These are phyloP conservation scores for Pogonus chalceus DNA, from an alignment of 1,140 invertebrate genomes.

Conservation along the genomic window DNA sequence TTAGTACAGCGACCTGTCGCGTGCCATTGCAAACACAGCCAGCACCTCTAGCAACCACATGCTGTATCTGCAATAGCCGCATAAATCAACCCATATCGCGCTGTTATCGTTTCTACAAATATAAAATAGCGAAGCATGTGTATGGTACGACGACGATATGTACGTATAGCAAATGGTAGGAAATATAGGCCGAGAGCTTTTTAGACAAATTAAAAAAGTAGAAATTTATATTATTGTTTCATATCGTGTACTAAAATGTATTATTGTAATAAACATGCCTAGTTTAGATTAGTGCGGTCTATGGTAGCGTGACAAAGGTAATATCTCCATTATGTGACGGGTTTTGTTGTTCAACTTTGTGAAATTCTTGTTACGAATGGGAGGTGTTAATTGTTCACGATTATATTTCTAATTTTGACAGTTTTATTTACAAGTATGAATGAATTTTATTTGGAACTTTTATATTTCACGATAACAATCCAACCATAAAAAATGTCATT, in stretches of 20 bases:
- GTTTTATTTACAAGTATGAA: not conserved
- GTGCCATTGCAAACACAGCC: not conserved
- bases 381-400: not conserved
- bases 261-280: slow-evolving; percentile 5
- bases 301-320: not conserved
- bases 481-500: no score
- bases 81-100: slow-evolving; percentile 3
- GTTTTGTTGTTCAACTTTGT: not conserved
- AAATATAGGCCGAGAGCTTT: not conserved
- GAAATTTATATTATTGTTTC: slow-evolving; percentile 5
- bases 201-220: not conserved
- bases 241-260: slow-evolving; percentile 5
- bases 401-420: not conserved
- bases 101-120: not conserved
- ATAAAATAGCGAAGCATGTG: slow-evolving; percentile 1
- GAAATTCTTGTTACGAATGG: not conserved
- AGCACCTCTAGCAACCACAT: not conserved
- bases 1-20: not conserved
- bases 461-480: no score
- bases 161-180: no score
- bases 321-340: slow-evolving; percentile 3
- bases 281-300: slow-evolving; percentile 5
- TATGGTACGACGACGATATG: no score
- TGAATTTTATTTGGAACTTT: not conserved
- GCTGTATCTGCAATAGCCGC: not conserved